Evolutionary conservation across 2,797 vertebrate genomes (phyloP), one percentile per base, ranked within the genome.

Genomic region (Rhincodon typus): DNA sequence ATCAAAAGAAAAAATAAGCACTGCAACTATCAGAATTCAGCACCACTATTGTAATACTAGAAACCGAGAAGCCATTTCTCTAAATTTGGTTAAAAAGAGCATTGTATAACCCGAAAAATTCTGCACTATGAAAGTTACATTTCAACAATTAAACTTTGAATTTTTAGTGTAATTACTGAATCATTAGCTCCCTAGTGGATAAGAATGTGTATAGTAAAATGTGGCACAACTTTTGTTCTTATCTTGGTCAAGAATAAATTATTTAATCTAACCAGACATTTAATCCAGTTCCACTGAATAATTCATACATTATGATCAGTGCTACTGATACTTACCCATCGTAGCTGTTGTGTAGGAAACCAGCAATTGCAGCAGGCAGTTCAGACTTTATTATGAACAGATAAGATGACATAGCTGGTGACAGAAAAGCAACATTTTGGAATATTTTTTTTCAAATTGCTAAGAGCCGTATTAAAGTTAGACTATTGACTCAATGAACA

Each of bases 351-450:
- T 95, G 97, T 96, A 99, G 95, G 97, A 99, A 97, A 96, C 98
- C 98, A 6, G 96, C 97, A 96, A 99, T 98, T 96, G 98, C 97
- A 87, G 98, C 98, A 96, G 99, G 99, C 97, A 99, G 98, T 97
- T 99, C 99, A 3, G 98, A 97, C 97, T 99, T 99, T 96, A 99
- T 97, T 97, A 99, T 98, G 97, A 99, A 98, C 97, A 99, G 97
- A 96, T 99, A 99, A 94, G 99, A 98, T 15, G 99, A 97, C 99
- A 99, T 99, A 82, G 98, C 99, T 99, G 98, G 90, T 97, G 96
- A 97, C 95, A 96, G 91, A 97, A 96, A 95, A 62, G 95, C 96
- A 96, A 96, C 25, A 69, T 67, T 57, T 96, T 90, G 42, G n/a
- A 70, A 94, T 42, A 46, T 25, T 30, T 38, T 23, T 84, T 84